These are phyloP conservation scores for Rhaphigaster nebulosa DNA, from an alignment of 2,888 invertebrate genomes.

Conservation along the genomic window DNA sequence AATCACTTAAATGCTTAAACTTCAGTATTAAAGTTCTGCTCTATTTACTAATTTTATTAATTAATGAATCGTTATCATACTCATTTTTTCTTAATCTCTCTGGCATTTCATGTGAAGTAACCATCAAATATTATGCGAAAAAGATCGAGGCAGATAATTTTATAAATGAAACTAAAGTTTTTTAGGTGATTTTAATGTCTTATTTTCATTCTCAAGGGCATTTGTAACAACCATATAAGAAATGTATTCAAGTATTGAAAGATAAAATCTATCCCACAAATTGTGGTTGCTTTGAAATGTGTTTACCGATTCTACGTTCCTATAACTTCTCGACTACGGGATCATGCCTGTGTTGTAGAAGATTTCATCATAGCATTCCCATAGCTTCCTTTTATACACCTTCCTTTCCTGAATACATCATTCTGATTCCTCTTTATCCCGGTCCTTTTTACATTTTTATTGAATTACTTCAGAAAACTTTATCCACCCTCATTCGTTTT, in stretches of 20 bases:
- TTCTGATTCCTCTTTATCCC: background rate
- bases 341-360: background rate
- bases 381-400: background rate
- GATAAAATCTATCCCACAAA: background rate
- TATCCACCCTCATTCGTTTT: too few relatives aligned
- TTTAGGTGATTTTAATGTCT: too few relatives aligned
- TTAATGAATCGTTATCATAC: too few relatives aligned
- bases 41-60: too few relatives aligned
- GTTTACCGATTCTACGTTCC: background rate
- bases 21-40: too few relatives aligned
- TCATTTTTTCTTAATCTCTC: too few relatives aligned
- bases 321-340: background rate
- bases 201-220: background rate
- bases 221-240: background rate
- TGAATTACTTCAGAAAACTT: background rate
- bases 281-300: background rate
- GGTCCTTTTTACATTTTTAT: background rate
- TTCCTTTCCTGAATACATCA: background rate
- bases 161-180: too few relatives aligned
- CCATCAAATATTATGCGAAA: too few relatives aligned
- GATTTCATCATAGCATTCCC: background rate
- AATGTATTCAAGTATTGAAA: background rate
- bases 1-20: too few relatives aligned
- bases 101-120: too few relatives aligned
- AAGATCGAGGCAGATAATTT: too few relatives aligned